Conservation (phyloP, 2,888 invertebrate species). For the Synanthedon myopaeformis region DNA sequence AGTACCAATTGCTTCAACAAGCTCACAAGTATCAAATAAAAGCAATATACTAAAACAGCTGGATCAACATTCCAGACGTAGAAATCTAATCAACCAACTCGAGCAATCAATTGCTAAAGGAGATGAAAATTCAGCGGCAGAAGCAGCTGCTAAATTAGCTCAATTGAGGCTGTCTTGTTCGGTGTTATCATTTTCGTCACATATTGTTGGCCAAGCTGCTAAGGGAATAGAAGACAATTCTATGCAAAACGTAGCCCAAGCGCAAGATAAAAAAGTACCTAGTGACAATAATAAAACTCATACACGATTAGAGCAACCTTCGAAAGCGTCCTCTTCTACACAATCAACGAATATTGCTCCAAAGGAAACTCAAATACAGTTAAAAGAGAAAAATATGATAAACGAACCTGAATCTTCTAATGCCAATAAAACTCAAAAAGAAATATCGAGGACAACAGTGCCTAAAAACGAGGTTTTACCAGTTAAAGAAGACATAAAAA, state of each 20-base stretch:
- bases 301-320: background rate
- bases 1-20: background rate
- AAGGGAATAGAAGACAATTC: too few relatives aligned
- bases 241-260: background rate
- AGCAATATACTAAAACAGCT: background rate
- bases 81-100: slow-evolving; percentile 73
- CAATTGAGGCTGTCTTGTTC: slow-evolving; percentile 81
- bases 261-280: background rate
- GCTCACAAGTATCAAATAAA: background rate
- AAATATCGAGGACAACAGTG: too few relatives aligned
- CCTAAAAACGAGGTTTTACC: too few relatives aligned
- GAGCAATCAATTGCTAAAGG: slow-evolving; percentile 84
- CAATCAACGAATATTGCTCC: slow-evolving; percentile 1
- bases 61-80: slow-evolving; percentile 27
- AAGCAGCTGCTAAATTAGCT: slow-evolving; percentile 81
- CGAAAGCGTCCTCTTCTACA: background rate
- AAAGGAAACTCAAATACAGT: background rate
- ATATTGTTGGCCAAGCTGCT: slow-evolving; percentile 15
- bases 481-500: too few relatives aligned
- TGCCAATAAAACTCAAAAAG: too few relatives aligned
- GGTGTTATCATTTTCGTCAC: slow-evolving; percentile 62
- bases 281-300: background rate
- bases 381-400: background rate
- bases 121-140: slow-evolving; percentile 80
- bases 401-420: background rate